Percentiles rank a stretch among this genome's conserved stretches.
These are phyloP conservation scores for Diarsia brunnea DNA, from an alignment of 2,888 invertebrate genomes.

Conservation along the genomic window DNA sequence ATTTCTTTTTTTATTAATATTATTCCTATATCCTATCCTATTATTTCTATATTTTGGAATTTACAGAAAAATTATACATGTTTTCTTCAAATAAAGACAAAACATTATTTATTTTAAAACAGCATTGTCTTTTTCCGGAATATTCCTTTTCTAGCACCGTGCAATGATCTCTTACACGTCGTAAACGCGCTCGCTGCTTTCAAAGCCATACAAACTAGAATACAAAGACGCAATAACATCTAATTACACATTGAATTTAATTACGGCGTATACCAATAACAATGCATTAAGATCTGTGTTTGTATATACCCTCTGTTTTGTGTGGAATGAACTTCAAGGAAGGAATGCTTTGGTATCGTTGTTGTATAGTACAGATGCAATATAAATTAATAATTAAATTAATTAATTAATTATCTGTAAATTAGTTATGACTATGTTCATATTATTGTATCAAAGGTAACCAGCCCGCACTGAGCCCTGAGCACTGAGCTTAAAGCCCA, in stretches of 20 bases:
- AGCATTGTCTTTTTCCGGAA: not conserved
- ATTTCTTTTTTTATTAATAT: too few relatives aligned
- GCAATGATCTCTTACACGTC: not conserved
- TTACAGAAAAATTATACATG: too few relatives aligned
- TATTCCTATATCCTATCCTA: too few relatives aligned
- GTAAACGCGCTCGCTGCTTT: slow-evolving; percentile 27
- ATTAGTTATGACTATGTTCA: not conserved
- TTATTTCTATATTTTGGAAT: too few relatives aligned
- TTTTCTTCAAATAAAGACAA: not conserved
- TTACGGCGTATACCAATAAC: slow-evolving; percentile 49
- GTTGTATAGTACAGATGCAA: not conserved
- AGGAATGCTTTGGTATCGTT: slow-evolving; percentile 5
- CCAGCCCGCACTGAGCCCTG: too few relatives aligned
- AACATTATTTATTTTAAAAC: not conserved
- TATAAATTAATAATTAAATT: too few relatives aligned
- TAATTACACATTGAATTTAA: slow-evolving; percentile 63
- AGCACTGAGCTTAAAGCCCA: too few relatives aligned
- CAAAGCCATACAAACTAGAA: slow-evolving; percentile 29
- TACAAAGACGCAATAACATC: slow-evolving; percentile 58
- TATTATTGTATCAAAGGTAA: not conserved
- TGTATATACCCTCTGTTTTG: slow-evolving; percentile 18
- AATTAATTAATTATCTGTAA: not conserved
- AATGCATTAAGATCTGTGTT: slow-evolving; percentile 46
- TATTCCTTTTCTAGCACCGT: not conserved
- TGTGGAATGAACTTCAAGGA: slow-evolving; percentile 29